Percentiles rank a stretch among this genome's conserved stretches.
Evolutionary conservation across 2,888 invertebrate genomes (phyloP).

Genomic region (Trachelus iudaicus): DNA sequence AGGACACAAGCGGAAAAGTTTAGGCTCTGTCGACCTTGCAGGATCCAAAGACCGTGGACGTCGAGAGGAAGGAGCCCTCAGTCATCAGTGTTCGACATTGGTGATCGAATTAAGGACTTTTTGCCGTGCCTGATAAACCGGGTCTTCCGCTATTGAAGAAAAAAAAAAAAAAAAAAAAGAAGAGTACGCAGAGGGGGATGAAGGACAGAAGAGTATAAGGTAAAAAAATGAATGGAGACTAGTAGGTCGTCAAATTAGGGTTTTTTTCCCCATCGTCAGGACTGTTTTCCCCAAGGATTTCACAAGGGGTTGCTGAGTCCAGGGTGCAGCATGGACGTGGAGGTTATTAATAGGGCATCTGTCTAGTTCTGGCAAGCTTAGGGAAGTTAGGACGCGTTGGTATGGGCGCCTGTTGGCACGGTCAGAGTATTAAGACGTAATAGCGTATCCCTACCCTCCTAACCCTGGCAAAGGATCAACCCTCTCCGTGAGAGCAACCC

Average conservation of each 20-base stretch:
- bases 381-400: slow-evolving; percentile 34
- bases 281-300: neutral
- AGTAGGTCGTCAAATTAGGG: slow-evolving; percentile 1
- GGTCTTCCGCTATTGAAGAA: slow-evolving; percentile 10
- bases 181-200: neutral
- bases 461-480: slow-evolving; percentile 33
- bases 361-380: slow-evolving; percentile 40
- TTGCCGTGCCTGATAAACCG: no score
- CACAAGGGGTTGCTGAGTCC: neutral
- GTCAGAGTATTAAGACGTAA: slow-evolving; percentile 43
- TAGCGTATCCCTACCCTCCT: slow-evolving; percentile 30
- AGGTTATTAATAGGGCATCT: slow-evolving; percentile 45
- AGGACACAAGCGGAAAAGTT: no score
- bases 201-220: neutral
- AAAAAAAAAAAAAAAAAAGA: no score
- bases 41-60: no score
- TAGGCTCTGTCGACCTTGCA: no score
- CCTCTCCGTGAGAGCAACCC: slow-evolving; percentile 5
- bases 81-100: no score
- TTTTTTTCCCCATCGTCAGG: neutral
- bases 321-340: slow-evolving; percentile 4
- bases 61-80: no score
- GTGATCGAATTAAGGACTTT: no score
- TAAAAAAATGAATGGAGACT: slow-evolving; percentile 6
- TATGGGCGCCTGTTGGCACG: slow-evolving; percentile 39